Conservation (phyloP, 2,113 vertebrate genomes). For the Aplodontia rufa region DNA sequence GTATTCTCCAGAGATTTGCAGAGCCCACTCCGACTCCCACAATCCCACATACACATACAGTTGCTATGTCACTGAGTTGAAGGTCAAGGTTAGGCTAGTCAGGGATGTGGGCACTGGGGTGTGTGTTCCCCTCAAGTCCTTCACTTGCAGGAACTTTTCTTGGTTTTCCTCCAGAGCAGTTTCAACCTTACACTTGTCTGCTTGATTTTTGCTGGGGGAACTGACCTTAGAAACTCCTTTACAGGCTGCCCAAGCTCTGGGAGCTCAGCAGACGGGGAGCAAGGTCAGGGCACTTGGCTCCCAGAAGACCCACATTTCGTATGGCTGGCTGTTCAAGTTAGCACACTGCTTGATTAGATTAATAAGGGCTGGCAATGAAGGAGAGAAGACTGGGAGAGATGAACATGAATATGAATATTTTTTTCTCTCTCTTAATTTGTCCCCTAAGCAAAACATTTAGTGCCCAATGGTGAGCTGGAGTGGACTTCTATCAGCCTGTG, state of each 20-base stretch:
- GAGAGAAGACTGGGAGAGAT: neutral
- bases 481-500: neutral
- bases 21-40: too few relatives aligned
- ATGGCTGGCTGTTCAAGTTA: accelerated
- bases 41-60: accelerated
- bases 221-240: neutral
- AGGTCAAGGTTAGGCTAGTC: neutral
- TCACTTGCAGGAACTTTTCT: neutral
- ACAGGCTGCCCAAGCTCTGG: neutral
- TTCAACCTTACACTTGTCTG: neutral
- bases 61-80: neutral
- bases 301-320: neutral
- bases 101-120: neutral
- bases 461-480: neutral
- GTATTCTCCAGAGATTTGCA: neutral
- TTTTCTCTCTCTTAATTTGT: neutral
- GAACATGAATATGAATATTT: neutral
- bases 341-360: neutral
- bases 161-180: neutral
- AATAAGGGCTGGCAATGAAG: neutral
- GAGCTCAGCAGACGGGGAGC: neutral
- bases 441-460: neutral
- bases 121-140: neutral
- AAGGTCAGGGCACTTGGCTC: neutral
- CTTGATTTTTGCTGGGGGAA: neutral